phyloP scores from a whole-genome alignment of 2,113 vertebrate species.

The Gyps fulvus region DNA sequence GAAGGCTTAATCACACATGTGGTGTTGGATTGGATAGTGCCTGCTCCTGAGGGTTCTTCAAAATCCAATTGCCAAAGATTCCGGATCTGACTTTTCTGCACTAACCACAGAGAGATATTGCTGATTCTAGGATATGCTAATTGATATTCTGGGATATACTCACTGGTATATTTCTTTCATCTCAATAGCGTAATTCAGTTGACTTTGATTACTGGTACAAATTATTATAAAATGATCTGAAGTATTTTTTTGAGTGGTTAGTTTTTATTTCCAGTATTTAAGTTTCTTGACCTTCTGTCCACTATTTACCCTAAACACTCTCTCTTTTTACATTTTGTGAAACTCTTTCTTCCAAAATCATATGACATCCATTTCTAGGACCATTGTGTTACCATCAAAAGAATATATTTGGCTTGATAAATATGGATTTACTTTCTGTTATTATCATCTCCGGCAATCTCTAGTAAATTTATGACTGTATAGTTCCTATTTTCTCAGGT shows the following conservation, averaged over 20 bases:
- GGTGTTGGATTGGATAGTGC: neutral
- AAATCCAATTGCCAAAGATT: neutral
- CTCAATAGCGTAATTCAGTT: neutral
- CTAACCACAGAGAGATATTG: neutral
- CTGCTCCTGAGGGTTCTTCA: neutral
- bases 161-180: neutral
- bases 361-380: neutral
- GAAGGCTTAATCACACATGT: neutral
- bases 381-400: neutral
- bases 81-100: neutral
- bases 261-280: neutral
- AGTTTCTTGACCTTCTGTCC: neutral
- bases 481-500: neutral
- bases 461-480: neutral
- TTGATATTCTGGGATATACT: neutral
- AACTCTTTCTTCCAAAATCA: neutral
- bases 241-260: neutral
- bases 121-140: neutral
- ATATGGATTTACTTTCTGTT: neutral
- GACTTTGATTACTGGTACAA: neutral
- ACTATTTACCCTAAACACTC: neutral
- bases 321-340: neutral
- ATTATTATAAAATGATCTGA: neutral
- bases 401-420: neutral
- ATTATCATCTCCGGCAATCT: neutral